Conservation (phyloP, 53 echinoderm and acorn worm genomes). For the Stichopus horrens region DNA sequence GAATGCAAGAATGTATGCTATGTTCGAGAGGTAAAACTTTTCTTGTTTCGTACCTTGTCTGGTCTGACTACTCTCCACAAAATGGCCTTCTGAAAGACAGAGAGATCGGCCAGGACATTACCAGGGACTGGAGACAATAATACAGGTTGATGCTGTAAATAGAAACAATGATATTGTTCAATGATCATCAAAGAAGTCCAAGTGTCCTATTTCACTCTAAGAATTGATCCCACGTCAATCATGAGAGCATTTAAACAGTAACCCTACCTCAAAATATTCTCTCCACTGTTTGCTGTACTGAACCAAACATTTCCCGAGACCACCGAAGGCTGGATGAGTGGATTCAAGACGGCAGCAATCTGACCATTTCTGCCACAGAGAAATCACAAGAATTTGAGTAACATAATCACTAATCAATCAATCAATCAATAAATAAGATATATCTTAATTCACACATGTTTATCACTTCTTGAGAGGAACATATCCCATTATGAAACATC, state of each 20-base stretch:
- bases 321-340: conserved; percentile 55
- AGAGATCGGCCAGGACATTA: conserved; percentile 57
- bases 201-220: background rate
- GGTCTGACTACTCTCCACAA: conserved; percentile 83
- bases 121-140: conserved; percentile 82
- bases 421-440: too few species aligned
- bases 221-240: too few species aligned
- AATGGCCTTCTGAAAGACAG: conserved; percentile 82
- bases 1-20: too few species aligned
- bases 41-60: conserved; percentile 49
- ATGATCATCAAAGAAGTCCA: background rate
- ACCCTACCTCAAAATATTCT: conserved; percentile 79
- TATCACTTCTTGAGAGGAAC: too few species aligned
- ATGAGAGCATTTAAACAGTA: too few species aligned
- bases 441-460: too few species aligned
- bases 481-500: too few species aligned
- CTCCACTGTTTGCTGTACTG: conserved; percentile 81
- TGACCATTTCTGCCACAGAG: background rate
- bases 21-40: background rate
- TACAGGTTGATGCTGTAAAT: conserved; percentile 67
- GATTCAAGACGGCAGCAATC: conserved; percentile 5
- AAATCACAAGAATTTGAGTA: background rate
- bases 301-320: conserved; percentile 68
- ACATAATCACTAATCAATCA: too few species aligned
- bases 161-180: background rate